These are phyloP conservation scores for Anseranas semipalmata DNA, from an alignment of 2,113 vertebrate species.

Conservation along the genomic window DNA sequence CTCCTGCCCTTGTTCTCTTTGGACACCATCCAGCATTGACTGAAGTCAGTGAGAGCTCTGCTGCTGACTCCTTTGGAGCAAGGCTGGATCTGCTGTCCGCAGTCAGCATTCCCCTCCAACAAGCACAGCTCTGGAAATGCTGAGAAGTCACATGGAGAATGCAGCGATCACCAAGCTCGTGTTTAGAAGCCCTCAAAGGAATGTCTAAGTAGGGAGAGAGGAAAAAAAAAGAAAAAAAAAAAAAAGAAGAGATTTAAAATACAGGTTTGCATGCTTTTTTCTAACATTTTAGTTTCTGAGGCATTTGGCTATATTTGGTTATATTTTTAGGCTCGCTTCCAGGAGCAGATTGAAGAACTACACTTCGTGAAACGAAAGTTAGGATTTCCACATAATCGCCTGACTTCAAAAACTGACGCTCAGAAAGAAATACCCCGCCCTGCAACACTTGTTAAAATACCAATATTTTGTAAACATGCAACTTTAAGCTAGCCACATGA, in stretches of 20 bases:
- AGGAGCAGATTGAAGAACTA: constrained; percentile 32
- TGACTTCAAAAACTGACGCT: constrained; percentile 15
- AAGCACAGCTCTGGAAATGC: neutral
- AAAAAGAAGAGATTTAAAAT: neutral
- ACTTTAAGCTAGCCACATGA: neutral
- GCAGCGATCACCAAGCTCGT: neutral
- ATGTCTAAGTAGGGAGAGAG: neutral
- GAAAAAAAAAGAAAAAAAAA: neutral
- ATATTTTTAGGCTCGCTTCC: constrained; percentile 14
- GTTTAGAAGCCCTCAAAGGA: neutral
- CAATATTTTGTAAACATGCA: neutral
- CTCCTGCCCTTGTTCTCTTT: constrained; percentile 50
- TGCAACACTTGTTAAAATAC: neutral
- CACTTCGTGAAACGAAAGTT: constrained; percentile 21
- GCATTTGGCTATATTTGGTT: constrained; percentile 34
- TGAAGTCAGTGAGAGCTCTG: constrained; percentile 37
- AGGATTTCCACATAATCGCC: neutral
- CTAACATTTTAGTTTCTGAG: constrained; percentile 5
- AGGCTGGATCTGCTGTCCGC: constrained; percentile 10
- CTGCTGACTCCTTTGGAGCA: constrained; percentile 23
- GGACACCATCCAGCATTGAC: constrained; percentile 42
- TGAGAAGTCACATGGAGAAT: neutral
- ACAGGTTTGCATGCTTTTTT: neutral
- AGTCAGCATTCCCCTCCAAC: neutral
- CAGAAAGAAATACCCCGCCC: neutral